Evolutionary conservation across 2,888 invertebrate species (phyloP), one percentile per base, ranked within the genome.

Genomic region (Aromia moschata): DNA sequence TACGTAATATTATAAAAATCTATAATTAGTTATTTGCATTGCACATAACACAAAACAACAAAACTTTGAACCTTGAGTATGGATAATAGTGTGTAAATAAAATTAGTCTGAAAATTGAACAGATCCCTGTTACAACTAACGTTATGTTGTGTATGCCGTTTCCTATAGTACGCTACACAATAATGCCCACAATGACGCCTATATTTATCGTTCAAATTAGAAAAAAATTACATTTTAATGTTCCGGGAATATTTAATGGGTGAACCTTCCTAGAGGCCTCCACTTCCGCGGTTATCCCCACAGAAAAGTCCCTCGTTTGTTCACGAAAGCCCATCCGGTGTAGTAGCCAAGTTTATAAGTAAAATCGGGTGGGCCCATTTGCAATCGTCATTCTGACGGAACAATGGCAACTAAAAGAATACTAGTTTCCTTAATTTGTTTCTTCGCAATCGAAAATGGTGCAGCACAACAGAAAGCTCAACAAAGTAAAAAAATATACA

Each of bases 251-350:
- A n/a, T 40, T 40, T 5, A 25, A 3, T 25, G 7, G 3, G 3
- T 7, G 25, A 25, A 5, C 25, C 7, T 25, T 25, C 25, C 7
- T 25, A 3, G 25, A 7, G 3, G 25, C 3, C 7, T 25, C 3
- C 25, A 25, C 25, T 25, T 25, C 25, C 25, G 14, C 12, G 43
- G 25, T 12, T 43, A 43, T 43, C 25, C 43, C 43, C 7, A 3
- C 14, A 43, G 25, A 20, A 38, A 49, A 49, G 38, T 20, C 38
- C 49, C 46, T 38, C 25, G 37, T 12, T 36, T 12, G 9, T 7
- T 38, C 20, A 38, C 1, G 2, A 4, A 11, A 38, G 37, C 11
- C 18, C 36, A n/a, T n/a, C n/a, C n/a, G n/a, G n/a, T 10, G 15
- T 14, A 38, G 10, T 14, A 20, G 10, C 10, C 14, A 18, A 43